Percentiles rank a stretch among this genome's conserved stretches.
phyloP scores from a whole-genome alignment of 2,113 vertebrate species.

The Cheilinus undulatus region DNA sequence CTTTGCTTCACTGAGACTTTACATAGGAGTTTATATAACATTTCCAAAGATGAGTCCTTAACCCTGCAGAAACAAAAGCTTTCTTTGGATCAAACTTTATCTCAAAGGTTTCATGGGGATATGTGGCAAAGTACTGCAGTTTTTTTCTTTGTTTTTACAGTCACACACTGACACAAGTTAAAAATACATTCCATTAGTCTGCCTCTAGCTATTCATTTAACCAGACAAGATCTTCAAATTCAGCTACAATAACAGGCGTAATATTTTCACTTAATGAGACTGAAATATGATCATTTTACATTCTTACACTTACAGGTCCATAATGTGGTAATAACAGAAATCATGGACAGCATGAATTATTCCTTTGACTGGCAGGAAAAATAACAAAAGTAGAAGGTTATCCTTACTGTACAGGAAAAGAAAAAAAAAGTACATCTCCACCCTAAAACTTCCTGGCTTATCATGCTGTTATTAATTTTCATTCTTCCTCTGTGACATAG shows the following conservation, averaged over 20 bases:
- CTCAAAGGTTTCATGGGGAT: background rate
- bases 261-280: background rate
- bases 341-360: background rate
- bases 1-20: constrained; percentile 11
- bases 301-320: background rate
- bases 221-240: background rate
- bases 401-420: background rate
- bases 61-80: background rate
- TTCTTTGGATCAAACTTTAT: background rate
- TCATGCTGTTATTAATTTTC: constrained; percentile 16
- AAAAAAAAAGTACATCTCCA: background rate
- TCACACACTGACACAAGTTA: background rate
- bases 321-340: constrained; percentile 1
- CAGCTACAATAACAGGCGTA: background rate
- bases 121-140: background rate
- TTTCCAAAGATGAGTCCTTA: background rate
- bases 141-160: constrained; percentile 2
- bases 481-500: constrained; percentile 31
- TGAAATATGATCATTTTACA: background rate
- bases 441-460: background rate
- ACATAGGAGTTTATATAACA: background rate
- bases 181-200: constrained; percentile 2
- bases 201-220: background rate
- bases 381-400: background rate
- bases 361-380: background rate